Percentiles rank a stretch among this genome's conserved stretches.
phyloP scores from a whole-genome alignment of 2,797 vertebrate species.

The Lepus oiostolus region DNA sequence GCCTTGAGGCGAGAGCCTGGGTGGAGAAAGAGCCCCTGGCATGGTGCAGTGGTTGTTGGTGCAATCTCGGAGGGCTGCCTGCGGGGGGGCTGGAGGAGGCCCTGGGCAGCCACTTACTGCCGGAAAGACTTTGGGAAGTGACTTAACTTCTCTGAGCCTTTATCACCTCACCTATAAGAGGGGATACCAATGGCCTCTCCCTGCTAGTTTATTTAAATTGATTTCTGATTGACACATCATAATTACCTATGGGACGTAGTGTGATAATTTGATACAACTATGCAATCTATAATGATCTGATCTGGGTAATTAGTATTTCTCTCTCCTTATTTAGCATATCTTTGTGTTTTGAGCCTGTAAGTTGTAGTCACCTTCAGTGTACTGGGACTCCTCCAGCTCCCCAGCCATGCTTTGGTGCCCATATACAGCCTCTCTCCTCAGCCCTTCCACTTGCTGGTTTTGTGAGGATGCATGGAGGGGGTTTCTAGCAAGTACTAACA shows the following conservation, averaged over 20 bases:
- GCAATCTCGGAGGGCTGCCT: background rate
- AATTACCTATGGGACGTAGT: no score
- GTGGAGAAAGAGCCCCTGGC: background rate
- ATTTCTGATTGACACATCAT: no score
- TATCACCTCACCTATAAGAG: background rate
- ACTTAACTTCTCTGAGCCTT: background rate
- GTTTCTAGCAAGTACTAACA: background rate
- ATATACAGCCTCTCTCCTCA: no score
- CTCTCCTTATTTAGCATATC: no score
- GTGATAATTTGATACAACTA: no score
- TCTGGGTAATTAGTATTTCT: no score
- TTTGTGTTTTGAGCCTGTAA: no score
- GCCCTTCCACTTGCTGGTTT: background rate
- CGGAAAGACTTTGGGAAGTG: background rate
- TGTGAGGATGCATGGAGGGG: background rate
- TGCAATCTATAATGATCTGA: no score
- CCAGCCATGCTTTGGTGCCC: no score
- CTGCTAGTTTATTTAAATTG: background rate
- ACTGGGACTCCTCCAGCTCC: no score
- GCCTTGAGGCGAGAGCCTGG: background rate
- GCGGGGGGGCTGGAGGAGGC: background rate
- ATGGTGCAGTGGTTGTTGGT: accelerated
- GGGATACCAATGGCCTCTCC: background rate
- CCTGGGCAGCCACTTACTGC: background rate
- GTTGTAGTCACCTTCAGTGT: no score